Percentiles rank a stretch among this genome's conserved stretches.
These are phyloP conservation scores for Catalaphyllia jardinei DNA, from an alignment of 64 coral and sea anemone species.

Conservation along the genomic window DNA sequence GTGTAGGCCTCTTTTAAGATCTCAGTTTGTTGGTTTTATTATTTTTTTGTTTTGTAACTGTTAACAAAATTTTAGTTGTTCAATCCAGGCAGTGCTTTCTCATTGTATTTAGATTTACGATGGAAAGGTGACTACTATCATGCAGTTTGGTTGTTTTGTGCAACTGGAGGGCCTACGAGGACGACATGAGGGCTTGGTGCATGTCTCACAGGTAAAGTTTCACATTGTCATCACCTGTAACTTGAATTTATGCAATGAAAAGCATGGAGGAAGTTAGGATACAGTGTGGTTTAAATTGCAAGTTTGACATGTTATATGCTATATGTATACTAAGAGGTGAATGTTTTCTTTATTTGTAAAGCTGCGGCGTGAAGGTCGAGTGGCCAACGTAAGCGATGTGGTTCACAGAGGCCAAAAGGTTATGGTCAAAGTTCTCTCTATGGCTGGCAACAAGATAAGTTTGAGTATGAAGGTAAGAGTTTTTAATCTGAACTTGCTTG, in stretches of 20 bases:
- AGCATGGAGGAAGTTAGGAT: no score
- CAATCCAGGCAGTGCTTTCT: background rate
- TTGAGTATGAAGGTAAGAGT: conserved; percentile 92
- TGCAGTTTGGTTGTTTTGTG: conserved; percentile 99
- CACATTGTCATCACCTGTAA: background rate
- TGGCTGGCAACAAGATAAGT: conserved; percentile 93
- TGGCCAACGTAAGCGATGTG: conserved; percentile 93
- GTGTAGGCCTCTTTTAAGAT: no score
- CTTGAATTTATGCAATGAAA: background rate
- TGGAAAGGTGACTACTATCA: conserved; percentile 92
- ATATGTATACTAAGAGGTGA: no score
- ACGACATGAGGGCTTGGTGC: conserved; percentile 94
- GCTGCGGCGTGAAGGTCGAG: conserved; percentile 95
- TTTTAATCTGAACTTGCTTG: background rate
- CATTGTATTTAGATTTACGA: conserved; percentile 75
- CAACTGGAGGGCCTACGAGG: conserved; percentile 94
- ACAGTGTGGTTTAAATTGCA: no score
- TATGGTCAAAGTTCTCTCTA: conserved; percentile 91
- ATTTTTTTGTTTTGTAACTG: background rate
- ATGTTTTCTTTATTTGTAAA: conserved; percentile 8
- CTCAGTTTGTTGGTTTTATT: background rate
- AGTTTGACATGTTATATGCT: no score
- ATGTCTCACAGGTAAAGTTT: conserved; percentile 92
- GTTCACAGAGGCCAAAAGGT: conserved; percentile 90
- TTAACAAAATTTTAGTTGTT: background rate